Conservation (phyloP, 2,888 invertebrate species). For the Leptinotarsa haldemani region DNA sequence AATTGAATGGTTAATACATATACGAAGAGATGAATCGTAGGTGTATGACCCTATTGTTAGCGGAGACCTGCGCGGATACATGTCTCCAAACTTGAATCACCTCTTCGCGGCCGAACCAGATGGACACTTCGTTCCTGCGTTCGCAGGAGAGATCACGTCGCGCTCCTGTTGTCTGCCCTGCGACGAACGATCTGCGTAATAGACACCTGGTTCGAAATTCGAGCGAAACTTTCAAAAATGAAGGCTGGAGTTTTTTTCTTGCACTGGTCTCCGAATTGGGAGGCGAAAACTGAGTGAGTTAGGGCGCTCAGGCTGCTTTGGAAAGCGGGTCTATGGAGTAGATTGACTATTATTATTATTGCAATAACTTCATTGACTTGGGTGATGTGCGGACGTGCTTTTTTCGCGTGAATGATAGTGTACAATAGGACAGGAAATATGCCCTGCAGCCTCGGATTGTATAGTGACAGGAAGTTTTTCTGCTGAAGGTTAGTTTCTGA, state of each 20-base stretch:
- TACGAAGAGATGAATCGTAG: conserved; percentile 54
- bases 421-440: conserved; percentile 45
- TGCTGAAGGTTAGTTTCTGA: conserved; percentile 47
- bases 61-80: conserved; percentile 48
- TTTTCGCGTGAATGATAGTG: conserved; percentile 38
- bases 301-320: not conserved
- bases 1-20: conserved; percentile 23
- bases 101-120: conserved; percentile 27
- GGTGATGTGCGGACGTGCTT: conserved; percentile 36
- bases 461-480: conserved; percentile 42
- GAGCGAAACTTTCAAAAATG: conserved; percentile 6
- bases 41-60: conserved; percentile 57
- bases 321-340: too few species aligned
- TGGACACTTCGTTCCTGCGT: conserved; percentile 25
- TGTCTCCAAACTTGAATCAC: conserved; percentile 35
- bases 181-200: not conserved
- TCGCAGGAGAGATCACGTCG: not conserved
- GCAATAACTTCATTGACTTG: not conserved
- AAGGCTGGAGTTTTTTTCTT: not conserved
- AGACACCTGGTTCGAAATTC: conserved; percentile 7
- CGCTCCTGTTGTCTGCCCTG: not conserved
- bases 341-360: too few species aligned
- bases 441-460: conserved; percentile 43
- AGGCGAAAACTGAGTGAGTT: not conserved
- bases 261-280: not conserved